Conservation (phyloP, 2,888 invertebrate species). For the Drosophila rellima region DNA sequence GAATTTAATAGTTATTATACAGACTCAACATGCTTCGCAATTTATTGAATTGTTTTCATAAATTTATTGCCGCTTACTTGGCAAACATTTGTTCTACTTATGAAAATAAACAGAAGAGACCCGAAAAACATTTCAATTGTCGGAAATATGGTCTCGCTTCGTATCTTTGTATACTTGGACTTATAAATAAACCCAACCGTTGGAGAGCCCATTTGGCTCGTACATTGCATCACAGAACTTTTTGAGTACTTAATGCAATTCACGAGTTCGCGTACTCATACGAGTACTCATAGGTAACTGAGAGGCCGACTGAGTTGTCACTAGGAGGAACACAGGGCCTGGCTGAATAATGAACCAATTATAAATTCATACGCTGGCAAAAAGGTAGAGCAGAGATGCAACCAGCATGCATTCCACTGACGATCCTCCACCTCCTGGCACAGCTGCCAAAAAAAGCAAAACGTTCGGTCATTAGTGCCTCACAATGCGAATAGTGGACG, state of each 20-base stretch:
- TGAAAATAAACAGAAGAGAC: conserved; percentile 51
- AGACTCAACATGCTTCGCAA: not conserved
- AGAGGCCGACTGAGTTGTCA: conserved; percentile 26
- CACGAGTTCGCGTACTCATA: not conserved
- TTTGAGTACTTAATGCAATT: conserved; percentile 23
- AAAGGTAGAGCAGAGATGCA: conserved; percentile 21
- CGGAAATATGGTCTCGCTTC: conserved; percentile 11
- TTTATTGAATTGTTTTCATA: conserved; percentile 4
- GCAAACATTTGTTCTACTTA: conserved; percentile 47
- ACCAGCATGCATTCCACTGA: conserved; percentile 29
- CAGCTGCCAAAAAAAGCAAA: conserved; percentile 64
- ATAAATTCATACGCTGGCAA: conserved; percentile 69
- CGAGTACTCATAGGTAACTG: conserved; percentile 26
- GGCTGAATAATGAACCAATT: conserved; percentile 67
- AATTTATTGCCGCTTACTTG: conserved; percentile 28
- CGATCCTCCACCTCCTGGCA: conserved; percentile 44
- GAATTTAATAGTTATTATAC: not conserved
- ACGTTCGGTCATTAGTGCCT: conserved; percentile 66
- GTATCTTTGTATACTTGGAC: not conserved
- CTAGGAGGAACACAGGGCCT: conserved; percentile 17
- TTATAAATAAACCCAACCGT: conserved; percentile 34
- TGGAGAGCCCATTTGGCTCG: conserved; percentile 33
- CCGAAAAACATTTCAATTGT: conserved; percentile 39
- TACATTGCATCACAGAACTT: conserved; percentile 20
- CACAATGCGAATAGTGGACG: conserved; percentile 34